Percentiles rank a stretch among this genome's conserved stretches.
Evolutionary conservation across 2,888 invertebrate species (phyloP).

Genomic region (Phragmatobia fuliginosa): DNA sequence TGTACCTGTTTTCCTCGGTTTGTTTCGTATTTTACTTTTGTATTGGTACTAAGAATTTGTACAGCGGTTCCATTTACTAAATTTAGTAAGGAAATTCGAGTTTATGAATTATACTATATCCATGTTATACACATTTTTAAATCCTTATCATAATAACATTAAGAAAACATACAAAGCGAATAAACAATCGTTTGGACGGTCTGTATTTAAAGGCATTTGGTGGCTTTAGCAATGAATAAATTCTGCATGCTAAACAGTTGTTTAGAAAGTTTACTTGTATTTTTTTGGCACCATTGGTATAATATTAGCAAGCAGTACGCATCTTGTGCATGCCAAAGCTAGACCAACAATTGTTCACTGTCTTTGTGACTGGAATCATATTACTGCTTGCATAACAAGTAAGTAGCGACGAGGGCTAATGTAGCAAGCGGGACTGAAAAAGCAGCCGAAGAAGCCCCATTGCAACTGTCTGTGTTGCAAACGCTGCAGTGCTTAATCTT

Average conservation of each 20-base stretch:
- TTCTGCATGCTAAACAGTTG: slow-evolving; percentile 20
- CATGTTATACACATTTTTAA: slow-evolving; percentile 17
- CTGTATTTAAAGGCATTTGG: slow-evolving; percentile 56
- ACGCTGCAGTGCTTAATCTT: slow-evolving; percentile 73
- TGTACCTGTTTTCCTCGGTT: background rate
- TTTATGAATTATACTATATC: slow-evolving; percentile 15
- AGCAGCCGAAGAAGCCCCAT: slow-evolving; percentile 73
- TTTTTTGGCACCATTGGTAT: slow-evolving; percentile 44
- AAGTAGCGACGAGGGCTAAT: slow-evolving; percentile 68
- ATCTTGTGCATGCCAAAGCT: slow-evolving; percentile 30
- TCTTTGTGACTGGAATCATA: slow-evolving; percentile 43
- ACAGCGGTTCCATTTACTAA: slow-evolving; percentile 11
- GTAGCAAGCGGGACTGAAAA: slow-evolving; percentile 73
- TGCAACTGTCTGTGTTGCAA: slow-evolving; percentile 86
- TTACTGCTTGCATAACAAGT: slow-evolving; percentile 76
- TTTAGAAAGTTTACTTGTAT: slow-evolving; percentile 13
- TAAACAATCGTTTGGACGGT: slow-evolving; percentile 69
- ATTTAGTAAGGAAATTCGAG: slow-evolving; percentile 42
- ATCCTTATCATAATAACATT: slow-evolving; percentile 40
- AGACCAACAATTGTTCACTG: slow-evolving; percentile 45
- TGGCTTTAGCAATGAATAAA: slow-evolving; percentile 34
- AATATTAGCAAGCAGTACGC: slow-evolving; percentile 41
- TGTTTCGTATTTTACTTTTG: background rate
- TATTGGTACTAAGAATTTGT: slow-evolving; percentile 14
- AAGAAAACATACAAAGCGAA: slow-evolving; percentile 59